Conservation (phyloP, 2,113 vertebrate species). For the Odontesthes bonariensis region DNA sequence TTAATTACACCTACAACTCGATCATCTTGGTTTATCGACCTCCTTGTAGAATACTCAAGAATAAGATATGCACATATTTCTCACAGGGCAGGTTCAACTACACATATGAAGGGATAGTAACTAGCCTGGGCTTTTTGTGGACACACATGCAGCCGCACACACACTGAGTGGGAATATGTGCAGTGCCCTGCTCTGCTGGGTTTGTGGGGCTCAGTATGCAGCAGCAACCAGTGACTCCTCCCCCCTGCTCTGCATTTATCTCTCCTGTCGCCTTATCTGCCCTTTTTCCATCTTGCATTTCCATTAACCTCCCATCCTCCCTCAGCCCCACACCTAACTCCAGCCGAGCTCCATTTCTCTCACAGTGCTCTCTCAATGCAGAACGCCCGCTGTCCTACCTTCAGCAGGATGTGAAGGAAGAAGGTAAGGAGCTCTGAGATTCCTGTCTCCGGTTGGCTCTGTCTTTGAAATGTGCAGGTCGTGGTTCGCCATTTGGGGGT, state of each 20-base stretch:
- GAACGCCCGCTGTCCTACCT: conserved; percentile 34
- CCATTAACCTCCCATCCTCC: conserved; percentile 20
- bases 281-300: conserved; percentile 9
- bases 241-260: conserved; percentile 11
- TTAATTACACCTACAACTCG: too few relatives aligned
- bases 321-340: neutral
- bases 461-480: conserved; percentile 21
- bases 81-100: too few relatives aligned
- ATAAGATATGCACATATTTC: too few relatives aligned
- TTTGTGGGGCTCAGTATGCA: conserved; percentile 43
- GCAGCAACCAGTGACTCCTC: conserved; percentile 33
- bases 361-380: conserved; percentile 22
- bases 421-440: conserved; percentile 55
- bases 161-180: conserved; percentile 28
- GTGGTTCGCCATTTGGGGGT: conserved; percentile 4
- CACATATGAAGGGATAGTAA: too few relatives aligned
- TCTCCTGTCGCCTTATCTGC: conserved; percentile 9
- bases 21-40: too few relatives aligned
- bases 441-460: conserved; percentile 1
- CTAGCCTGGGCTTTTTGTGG: conserved; percentile 6
- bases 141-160: conserved; percentile 19
- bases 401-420: conserved; percentile 62
- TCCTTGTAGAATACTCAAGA: too few relatives aligned
- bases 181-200: conserved; percentile 32
- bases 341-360: conserved; percentile 8